Evolutionary conservation across 2,113 vertebrate species (phyloP).

Genomic region (Haliaeetus leucogaster): DNA sequence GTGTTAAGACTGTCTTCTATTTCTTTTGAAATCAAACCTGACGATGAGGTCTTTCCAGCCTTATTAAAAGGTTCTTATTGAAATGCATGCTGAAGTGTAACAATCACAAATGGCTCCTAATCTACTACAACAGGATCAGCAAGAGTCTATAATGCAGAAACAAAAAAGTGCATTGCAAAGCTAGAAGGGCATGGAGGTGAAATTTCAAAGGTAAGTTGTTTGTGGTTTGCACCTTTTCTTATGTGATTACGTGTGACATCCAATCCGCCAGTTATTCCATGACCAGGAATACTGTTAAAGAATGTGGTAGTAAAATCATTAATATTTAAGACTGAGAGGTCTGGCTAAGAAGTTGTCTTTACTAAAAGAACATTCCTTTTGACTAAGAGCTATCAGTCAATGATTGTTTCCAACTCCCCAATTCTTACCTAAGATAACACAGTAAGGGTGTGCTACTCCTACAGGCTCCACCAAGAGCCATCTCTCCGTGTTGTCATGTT

Average conservation of each 20-base stretch:
- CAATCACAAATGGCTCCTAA: not conserved
- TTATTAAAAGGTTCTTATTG: not conserved
- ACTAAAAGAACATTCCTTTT: not conserved
- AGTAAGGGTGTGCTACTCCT: not conserved
- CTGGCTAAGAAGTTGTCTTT: not conserved
- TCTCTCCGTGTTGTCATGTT: not conserved
- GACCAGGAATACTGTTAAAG: not conserved
- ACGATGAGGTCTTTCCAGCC: not conserved
- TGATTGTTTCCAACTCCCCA: not conserved
- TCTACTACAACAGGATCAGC: slow-evolving; percentile 80
- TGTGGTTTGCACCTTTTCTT: not conserved
- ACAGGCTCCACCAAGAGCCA: not conserved
- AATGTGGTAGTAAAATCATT: not conserved
- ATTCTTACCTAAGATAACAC: not conserved
- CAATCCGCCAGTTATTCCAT: not conserved
- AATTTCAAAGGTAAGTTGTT: slow-evolving; percentile 87
- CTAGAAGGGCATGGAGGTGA: slow-evolving; percentile 88
- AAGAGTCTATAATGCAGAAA: slow-evolving; percentile 81
- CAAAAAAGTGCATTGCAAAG: slow-evolving; percentile 81
- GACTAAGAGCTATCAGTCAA: not conserved
- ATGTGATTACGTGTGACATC: not conserved
- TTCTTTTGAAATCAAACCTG: not conserved
- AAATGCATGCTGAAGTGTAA: not conserved
- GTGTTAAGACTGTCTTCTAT: not conserved
- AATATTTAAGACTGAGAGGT: not conserved